Conservation (phyloP, 2,888 invertebrate species). For the Morpho achilles region DNA sequence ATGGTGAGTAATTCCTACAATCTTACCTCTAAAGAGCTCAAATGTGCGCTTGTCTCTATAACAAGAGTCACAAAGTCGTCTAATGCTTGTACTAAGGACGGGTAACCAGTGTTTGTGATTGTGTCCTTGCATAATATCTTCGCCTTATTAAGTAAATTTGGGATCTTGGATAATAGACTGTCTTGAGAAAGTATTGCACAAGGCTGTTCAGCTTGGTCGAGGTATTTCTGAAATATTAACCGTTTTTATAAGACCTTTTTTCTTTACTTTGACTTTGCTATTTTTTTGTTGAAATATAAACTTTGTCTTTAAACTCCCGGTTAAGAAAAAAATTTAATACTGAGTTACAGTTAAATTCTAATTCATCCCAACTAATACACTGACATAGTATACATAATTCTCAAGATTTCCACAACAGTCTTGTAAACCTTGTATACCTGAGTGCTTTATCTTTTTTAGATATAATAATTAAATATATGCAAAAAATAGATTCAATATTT, state of each 20-base stretch:
- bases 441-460: too few species aligned
- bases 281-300: too few species aligned
- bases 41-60: conserved; percentile 83
- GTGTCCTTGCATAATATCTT: conserved; percentile 82
- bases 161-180: conserved; percentile 55
- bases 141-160: conserved; percentile 78
- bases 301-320: too few species aligned
- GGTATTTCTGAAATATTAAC: conserved; percentile 53
- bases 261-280: too few species aligned
- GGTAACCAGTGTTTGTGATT: conserved; percentile 78
- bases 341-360: too few species aligned
- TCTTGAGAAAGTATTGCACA: conserved; percentile 43
- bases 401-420: neutral
- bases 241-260: too few species aligned
- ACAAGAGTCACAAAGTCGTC: conserved; percentile 83
- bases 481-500: too few species aligned
- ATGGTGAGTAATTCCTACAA: neutral
- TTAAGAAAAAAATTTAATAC: too few species aligned
- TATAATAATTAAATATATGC: too few species aligned
- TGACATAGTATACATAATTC: too few species aligned
- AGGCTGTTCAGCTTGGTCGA: conserved; percentile 57
- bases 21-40: conserved; percentile 82
- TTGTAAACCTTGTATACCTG: neutral
- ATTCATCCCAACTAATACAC: too few species aligned
- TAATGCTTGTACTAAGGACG: conserved; percentile 79